Evolutionary conservation across 1,140 invertebrate genomes (phyloP).

Genomic region (Nilaparvata lugens): DNA sequence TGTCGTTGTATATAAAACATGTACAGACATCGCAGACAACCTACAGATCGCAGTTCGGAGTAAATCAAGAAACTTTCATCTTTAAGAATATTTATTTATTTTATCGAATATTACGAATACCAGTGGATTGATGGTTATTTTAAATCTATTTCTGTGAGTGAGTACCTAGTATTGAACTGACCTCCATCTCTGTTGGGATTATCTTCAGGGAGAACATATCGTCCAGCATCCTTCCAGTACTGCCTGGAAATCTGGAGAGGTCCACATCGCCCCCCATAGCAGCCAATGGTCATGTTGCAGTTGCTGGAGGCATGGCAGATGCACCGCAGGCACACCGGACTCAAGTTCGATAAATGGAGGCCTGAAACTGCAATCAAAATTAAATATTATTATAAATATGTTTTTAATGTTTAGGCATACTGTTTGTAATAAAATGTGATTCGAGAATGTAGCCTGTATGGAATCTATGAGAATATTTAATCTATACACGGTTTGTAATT

Average conservation of each 20-base stretch:
- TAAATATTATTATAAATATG: not conserved
- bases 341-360: conserved; percentile 25
- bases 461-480: no score
- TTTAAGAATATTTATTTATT: no score
- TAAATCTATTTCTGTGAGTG: no score
- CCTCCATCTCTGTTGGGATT: conserved; percentile 34
- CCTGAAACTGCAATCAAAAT: not conserved
- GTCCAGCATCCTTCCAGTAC: conserved; percentile 52
- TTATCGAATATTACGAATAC: no score
- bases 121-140: no score
- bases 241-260: conserved; percentile 49
- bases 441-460: no score
- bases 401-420: no score
- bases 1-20: no score
- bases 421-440: no score
- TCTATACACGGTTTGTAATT: no score
- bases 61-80: not conserved
- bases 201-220: conserved; percentile 40
- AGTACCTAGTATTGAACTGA: no score
- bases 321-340: conserved; percentile 43
- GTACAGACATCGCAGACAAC: no score
- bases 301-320: conserved; percentile 45
- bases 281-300: conserved; percentile 42
- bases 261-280: conserved; percentile 45
- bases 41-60: not conserved